Base-by-base conservation (phyloP, 1,140 invertebrate species). In the Lamellibrachia luymesi region DNA sequence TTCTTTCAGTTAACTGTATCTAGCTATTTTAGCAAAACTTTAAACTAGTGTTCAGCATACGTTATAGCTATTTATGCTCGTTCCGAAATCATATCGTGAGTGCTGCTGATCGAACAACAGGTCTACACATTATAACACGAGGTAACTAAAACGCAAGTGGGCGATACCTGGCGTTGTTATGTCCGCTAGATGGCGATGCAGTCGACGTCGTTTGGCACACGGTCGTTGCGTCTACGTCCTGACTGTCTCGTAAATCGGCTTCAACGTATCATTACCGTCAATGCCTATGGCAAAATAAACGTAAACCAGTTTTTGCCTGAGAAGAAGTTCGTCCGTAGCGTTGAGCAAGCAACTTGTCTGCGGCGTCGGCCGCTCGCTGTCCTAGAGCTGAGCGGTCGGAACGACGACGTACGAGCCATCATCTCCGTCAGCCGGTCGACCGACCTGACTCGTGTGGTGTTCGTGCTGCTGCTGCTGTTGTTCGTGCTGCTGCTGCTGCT, bases 321-420 rank as follows among this genome's bases (percentile, higher is more conserved):
- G 64, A 56, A 56, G 52, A 80, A 80, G 64, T 80, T 80, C 64
- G 17, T 80, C 64, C 64, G 25, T 80, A 80, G 64, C 64, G 64
- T 80, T 80, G 64, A 80, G 64, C 64, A 80, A 80, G 64, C 64
- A 80, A 80, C 64, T 80, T 80, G 64, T 80, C 64, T 80, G 64
- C 4, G 64, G 13, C 17, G 64, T 80, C 64, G 64, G 13, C 13
- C 64, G 64, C 64, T 10, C 6, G 13, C 17, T 17, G 64, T 2
- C 64, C 13, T 80, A 80, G 64, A 80, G 64, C 64, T 80, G 64
- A 22, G 64, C 64, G 64, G 64, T 80, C 64, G 64, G 64, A 10
- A 80, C 64, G 13, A 80, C 64, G 64, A 80, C 64, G 17, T 80
- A 80, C 13, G 64, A 80, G 13, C 64, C 64, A 22, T 80, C 64